Base-by-base conservation (phyloP, 2,888 invertebrate species). In the Erpobdella octoculata region DNA sequence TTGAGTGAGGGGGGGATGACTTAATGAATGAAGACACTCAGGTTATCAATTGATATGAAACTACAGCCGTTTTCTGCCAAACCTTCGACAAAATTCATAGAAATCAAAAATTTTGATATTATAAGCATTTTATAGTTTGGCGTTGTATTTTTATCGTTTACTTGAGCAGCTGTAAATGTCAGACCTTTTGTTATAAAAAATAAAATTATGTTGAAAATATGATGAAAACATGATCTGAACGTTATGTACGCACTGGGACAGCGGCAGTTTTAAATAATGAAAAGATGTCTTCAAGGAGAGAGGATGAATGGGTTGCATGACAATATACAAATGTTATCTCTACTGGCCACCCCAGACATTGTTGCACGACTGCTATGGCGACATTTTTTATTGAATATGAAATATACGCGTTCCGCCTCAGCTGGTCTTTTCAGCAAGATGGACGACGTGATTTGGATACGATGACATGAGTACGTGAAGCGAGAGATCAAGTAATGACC, bases 381-480 rank as follows among this genome's bases (percentile, higher is more conserved):
- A 35, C 28, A 62, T 35, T 33, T 62, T 62, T 62, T 62, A 9
- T 62, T 31, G 62, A 62, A 62, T 62, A 62, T 62, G 35, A 62
- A 62, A 62, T 33, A 33, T 62, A 35, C 33, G 62, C 35, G 62
- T 62, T 62, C 28, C 62, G 62, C 62, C n/a, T 62, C 62, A 62
- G 33, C 33, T 62, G 62, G 35, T 33, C 62, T 62, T 31, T 62
- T 62, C 62, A 62, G 35, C 62, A 33, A 35, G 62, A 62, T 31
- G 31, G 62, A 62, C 33, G 62, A 62, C 62, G 62, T 62, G 62
- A 62, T 62, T 62, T 62, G 62, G 35, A 62, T 62, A 25, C 21
- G 53, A 53, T 21, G 53, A 53, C 53, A 28, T 53, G 53, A 53
- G 53, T 28, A 53, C 18, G 53, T 25, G 53, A 53, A 28, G 53